These are phyloP conservation scores for Coregonus sp. DNA, from an alignment of 2,797 vertebrate species.

Conservation along the genomic window DNA sequence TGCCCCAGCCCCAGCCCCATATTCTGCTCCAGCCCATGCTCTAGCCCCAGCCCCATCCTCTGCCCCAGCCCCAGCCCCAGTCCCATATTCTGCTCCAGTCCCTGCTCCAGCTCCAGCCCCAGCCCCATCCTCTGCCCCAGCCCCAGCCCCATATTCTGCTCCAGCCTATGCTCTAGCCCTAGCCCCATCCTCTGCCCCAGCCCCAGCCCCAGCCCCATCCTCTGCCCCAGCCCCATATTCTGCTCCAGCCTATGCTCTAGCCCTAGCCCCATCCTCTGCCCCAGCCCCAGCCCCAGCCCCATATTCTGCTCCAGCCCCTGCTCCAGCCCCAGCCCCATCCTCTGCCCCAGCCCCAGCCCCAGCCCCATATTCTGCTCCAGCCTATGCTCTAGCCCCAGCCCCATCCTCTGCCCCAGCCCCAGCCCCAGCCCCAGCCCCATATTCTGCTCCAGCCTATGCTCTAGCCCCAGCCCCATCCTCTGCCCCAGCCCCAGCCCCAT, in stretches of 20 bases:
- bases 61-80: too few species aligned
- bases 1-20: too few species aligned
- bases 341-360: neutral
- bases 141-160: neutral
- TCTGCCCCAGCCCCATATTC: neutral
- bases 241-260: neutral
- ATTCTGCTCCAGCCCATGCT: too few species aligned
- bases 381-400: too few species aligned
- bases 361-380: neutral
- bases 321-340: neutral
- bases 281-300: too few species aligned
- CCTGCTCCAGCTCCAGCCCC: neutral
- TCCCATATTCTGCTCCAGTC: too few species aligned
- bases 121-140: conserved; percentile 13
- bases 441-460: neutral
- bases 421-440: too few species aligned
- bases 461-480: neutral
- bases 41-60: too few species aligned
- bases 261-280: too few species aligned
- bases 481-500: neutral
- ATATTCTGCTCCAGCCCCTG: too few species aligned
- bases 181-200: neutral
- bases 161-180: neutral
- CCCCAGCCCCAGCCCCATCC: neutral
- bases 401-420: too few species aligned